phyloP scores from a whole-genome alignment of 2,113 vertebrate species.

The Lamprotornis superbus region DNA sequence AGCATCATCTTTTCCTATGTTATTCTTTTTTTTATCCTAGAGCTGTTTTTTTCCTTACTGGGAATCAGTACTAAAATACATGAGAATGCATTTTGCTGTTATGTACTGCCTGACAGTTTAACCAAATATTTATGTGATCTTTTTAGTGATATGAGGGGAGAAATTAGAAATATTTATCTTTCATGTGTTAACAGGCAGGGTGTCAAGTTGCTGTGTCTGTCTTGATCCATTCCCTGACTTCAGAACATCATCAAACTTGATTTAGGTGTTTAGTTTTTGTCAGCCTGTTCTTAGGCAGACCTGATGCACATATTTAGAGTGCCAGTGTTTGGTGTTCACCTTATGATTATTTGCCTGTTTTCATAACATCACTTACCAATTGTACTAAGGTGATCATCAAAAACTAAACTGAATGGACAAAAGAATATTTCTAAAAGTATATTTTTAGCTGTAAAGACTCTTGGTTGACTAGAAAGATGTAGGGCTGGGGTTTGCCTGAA shows the following conservation, averaged over 20 bases:
- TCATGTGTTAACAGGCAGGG: neutral
- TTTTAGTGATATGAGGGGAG: neutral
- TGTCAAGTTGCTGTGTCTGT: neutral
- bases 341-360: neutral
- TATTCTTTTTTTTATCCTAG: neutral
- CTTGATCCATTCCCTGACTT: neutral
- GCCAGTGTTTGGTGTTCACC: accelerated
- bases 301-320: neutral
- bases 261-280: neutral
- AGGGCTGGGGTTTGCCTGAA: neutral
- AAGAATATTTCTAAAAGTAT: neutral
- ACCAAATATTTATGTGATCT: neutral
- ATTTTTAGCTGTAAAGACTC: neutral
- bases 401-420: neutral
- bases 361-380: neutral
- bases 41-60: neutral
- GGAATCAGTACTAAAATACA: neutral
- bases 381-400: neutral
- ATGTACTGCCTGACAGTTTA: neutral
- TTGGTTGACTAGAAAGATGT: neutral
- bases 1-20: neutral
- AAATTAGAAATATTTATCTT: neutral
- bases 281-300: neutral
- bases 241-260: neutral
- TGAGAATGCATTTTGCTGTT: neutral